Conservation (phyloP, 2,888 invertebrate species). For the Nezara viridula region DNA sequence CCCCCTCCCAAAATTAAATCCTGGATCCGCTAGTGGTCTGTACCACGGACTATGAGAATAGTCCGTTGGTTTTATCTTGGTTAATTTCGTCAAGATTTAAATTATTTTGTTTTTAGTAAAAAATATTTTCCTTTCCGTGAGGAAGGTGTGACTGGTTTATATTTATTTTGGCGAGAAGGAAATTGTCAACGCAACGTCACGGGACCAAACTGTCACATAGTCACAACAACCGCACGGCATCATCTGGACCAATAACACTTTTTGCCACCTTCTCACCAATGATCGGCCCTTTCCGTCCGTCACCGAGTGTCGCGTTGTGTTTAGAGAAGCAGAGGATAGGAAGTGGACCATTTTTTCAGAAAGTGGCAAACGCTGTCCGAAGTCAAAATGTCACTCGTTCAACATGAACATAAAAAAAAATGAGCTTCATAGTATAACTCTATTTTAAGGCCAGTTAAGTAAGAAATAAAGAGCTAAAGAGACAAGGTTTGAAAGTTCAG, state of each 20-base stretch:
- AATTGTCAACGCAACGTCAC: neutral
- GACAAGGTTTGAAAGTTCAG: no score
- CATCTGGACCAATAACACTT: constrained; percentile 7
- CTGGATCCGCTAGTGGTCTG: no score
- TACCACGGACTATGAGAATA: no score
- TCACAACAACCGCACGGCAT: neutral
- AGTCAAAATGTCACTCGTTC: no score
- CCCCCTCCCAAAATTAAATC: no score
- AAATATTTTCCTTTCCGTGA: neutral
- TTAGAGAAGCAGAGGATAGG: neutral
- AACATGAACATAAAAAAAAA: no score
- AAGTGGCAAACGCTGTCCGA: no score
- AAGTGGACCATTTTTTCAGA: no score
- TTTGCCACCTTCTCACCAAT: neutral
- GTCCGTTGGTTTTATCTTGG: neutral
- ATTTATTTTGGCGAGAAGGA: neutral
- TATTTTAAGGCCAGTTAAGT: no score
- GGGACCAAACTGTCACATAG: neutral
- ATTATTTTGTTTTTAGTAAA: neutral
- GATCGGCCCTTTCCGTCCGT: neutral
- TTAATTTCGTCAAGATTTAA: neutral
- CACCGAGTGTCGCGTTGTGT: neutral
- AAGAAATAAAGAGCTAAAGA: no score
- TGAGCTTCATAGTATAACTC: no score
- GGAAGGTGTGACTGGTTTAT: neutral